phyloP scores from a whole-genome alignment of 2,888 invertebrate species.

The Heliconius erato region DNA sequence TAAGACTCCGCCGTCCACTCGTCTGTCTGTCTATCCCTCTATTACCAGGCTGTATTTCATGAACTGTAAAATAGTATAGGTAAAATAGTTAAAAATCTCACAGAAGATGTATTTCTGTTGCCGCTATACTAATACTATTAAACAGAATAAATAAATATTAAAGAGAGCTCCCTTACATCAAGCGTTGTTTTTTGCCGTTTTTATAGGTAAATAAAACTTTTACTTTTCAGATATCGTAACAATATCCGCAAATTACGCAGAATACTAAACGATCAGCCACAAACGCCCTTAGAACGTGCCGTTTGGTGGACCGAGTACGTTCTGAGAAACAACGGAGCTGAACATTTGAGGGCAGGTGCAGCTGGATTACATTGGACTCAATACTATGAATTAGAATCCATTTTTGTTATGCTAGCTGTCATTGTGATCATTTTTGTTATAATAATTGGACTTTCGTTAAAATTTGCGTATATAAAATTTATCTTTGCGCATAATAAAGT shows the following conservation, averaged over 20 bases:
- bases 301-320: constrained; percentile 54
- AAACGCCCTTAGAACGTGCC: constrained; percentile 47
- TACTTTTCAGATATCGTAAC: constrained; percentile 49
- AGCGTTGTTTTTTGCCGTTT: no score
- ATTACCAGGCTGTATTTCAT: no score
- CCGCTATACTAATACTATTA: no score
- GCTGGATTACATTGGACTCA: constrained; percentile 45
- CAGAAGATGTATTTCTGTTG: no score
- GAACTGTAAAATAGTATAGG: no score
- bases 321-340: constrained; percentile 46
- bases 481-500: not conserved
- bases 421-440: not conserved
- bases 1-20: no score
- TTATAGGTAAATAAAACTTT: no score
- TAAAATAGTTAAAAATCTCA: no score
- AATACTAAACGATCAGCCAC: constrained; percentile 46
- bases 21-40: no score
- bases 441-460: not conserved
- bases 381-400: constrained; percentile 40
- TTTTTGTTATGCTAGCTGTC: not conserved
- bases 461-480: not conserved
- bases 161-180: no score
- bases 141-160: no score
- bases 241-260: constrained; percentile 45
- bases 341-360: constrained; percentile 46